A percentile compares a stretch with the other conserved stretches of the same genome.
These are phyloP conservation scores for Protosalanx chinensis DNA, from an alignment of 2,797 vertebrate genomes.

Conservation along the genomic window DNA sequence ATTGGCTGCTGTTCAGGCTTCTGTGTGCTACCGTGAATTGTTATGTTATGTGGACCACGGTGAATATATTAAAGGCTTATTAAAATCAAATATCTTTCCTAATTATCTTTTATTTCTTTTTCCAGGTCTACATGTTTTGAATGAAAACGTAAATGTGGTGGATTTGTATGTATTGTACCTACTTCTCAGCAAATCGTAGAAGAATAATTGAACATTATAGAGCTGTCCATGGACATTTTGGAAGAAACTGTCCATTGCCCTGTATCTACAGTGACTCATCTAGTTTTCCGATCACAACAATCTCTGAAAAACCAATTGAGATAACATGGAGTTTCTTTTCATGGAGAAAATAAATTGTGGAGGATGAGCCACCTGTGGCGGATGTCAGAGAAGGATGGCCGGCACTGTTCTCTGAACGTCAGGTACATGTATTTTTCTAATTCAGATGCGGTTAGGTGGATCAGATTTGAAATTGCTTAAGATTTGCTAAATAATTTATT, in stretches of 20 bases:
- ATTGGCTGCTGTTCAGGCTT: too few species aligned
- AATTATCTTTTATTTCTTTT: too few species aligned
- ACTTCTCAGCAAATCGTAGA: too few species aligned
- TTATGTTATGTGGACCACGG: too few species aligned
- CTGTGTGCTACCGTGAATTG: too few species aligned
- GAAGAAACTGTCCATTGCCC: slow-evolving; percentile 19
- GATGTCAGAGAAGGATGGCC: slow-evolving; percentile 29
- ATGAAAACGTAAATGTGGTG: neutral
- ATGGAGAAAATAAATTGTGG: slow-evolving; percentile 10
- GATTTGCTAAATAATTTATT: neutral
- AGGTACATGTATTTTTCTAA: neutral
- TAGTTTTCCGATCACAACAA: slow-evolving; percentile 19
- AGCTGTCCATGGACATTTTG: slow-evolving; percentile 8
- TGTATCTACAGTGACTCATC: slow-evolving; percentile 25
- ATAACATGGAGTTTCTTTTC: slow-evolving; percentile 18
- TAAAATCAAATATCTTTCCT: too few species aligned
- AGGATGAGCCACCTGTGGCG: slow-evolving; percentile 18
- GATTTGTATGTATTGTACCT: neutral
- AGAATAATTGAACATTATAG: too few species aligned
- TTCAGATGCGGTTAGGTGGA: neutral
- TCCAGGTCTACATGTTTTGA: too few species aligned
- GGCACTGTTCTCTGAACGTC: slow-evolving; percentile 21
- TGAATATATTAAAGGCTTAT: too few species aligned
- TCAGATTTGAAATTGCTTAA: neutral
- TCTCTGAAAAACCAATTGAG: slow-evolving; percentile 18